Percentiles rank a stretch among this genome's conserved stretches.
Evolutionary conservation across 2,888 invertebrate genomes (phyloP).

Genomic region (Carpatolechia fugitivella): DNA sequence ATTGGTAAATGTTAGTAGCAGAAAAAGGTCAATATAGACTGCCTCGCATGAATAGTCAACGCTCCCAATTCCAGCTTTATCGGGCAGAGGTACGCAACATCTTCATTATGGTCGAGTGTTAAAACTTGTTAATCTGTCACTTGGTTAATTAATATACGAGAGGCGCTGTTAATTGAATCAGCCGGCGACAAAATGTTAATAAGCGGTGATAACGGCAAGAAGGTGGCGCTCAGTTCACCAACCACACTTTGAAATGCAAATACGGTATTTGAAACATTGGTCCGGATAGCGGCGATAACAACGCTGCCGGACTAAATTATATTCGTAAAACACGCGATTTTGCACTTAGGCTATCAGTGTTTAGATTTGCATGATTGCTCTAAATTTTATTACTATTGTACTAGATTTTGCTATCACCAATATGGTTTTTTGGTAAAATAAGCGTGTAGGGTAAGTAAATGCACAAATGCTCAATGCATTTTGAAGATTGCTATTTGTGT

Average conservation of each 20-base stretch:
- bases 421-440: too few relatives aligned
- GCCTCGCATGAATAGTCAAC: constrained; percentile 46
- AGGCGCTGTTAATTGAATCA: constrained; percentile 68
- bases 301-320: constrained; percentile 51
- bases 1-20: not conserved
- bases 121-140: constrained; percentile 75
- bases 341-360: constrained; percentile 36
- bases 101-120: constrained; percentile 76
- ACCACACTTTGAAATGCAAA: constrained; percentile 55
- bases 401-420: not conserved
- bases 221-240: constrained; percentile 29
- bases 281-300: constrained; percentile 54
- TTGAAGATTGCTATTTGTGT: too few relatives aligned
- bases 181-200: constrained; percentile 75
- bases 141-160: constrained; percentile 71
- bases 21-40: constrained; percentile 29
- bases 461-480: too few relatives aligned
- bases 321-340: constrained; percentile 57
- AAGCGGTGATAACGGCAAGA: constrained; percentile 55
- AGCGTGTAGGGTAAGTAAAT: too few relatives aligned
- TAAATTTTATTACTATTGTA: not conserved
- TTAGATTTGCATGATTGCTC: constrained; percentile 6
- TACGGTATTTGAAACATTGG: constrained; percentile 53
- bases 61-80: constrained; percentile 34
- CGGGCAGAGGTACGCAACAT: constrained; percentile 54